Conservation (phyloP, 1,140 invertebrate species). For the Zaprionus davidi region DNA sequence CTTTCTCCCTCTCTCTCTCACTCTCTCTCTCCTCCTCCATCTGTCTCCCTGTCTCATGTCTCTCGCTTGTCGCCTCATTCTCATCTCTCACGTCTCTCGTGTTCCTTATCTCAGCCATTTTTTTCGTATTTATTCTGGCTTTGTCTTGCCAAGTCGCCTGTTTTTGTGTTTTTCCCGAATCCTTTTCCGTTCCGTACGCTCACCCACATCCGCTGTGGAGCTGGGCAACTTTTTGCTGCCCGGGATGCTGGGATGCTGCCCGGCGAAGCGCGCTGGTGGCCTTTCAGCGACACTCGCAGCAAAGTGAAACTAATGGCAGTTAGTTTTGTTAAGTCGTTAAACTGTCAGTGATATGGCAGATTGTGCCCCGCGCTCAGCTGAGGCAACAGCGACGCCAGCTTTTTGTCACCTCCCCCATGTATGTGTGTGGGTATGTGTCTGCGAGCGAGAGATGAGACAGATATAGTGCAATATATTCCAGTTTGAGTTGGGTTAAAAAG, state of each 20-base stretch:
- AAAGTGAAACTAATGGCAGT: constrained; percentile 84
- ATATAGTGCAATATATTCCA: constrained; percentile 43
- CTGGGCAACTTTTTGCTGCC: constrained; percentile 46
- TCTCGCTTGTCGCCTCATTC: constrained; percentile 13
- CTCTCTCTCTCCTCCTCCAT: neutral
- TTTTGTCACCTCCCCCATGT: constrained; percentile 22
- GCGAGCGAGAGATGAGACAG: constrained; percentile 11
- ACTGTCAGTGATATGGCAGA: constrained; percentile 83
- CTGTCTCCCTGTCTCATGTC: neutral
- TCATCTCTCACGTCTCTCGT: constrained; percentile 55
- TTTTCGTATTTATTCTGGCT: constrained; percentile 72
- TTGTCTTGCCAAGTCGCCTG: constrained; percentile 61
- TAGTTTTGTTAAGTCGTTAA: constrained; percentile 84
- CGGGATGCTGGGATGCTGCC: constrained; percentile 34
- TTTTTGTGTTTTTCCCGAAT: constrained; percentile 41
- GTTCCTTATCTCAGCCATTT: constrained; percentile 60
- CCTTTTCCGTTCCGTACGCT: constrained; percentile 24
- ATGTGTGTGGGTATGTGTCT: constrained; percentile 14
- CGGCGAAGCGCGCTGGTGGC: constrained; percentile 46
- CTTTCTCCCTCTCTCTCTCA: neutral
- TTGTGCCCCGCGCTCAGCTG: constrained; percentile 66
- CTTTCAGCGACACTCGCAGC: constrained; percentile 78
- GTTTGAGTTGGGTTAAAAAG: constrained; percentile 65
- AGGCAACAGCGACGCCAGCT: neutral
- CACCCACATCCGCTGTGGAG: neutral